phyloP scores from a whole-genome alignment of 2,113 vertebrate genomes.

The Redunca redunca region DNA sequence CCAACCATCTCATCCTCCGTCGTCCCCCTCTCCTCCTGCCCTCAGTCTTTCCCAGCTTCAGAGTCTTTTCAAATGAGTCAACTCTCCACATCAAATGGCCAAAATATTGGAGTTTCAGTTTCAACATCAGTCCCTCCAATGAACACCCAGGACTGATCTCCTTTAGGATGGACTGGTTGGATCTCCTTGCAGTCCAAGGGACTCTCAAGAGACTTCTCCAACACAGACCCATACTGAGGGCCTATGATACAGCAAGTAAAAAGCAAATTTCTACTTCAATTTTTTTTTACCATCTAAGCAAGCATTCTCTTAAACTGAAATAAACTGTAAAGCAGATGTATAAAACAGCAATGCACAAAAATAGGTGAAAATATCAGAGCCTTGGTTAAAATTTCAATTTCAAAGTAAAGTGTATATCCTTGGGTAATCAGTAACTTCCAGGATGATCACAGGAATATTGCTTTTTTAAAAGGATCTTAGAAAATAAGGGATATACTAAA shows the following conservation, averaged over 20 bases:
- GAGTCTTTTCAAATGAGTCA: too few species aligned
- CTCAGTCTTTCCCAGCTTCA: too few species aligned
- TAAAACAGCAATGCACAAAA: background rate
- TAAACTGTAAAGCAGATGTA: background rate
- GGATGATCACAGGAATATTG: slow-evolving; percentile 8
- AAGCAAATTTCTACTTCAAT: background rate
- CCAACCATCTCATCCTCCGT: too few species aligned
- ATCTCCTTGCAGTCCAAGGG: too few species aligned
- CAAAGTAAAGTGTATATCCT: background rate
- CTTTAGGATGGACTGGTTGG: too few species aligned
- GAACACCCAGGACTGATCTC: too few species aligned
- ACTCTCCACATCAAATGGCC: too few species aligned
- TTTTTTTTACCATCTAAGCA: background rate
- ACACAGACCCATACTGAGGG: background rate
- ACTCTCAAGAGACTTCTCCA: too few species aligned
- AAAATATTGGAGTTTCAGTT: too few species aligned
- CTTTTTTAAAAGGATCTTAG: background rate
- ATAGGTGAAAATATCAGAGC: background rate
- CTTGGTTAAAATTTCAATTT: background rate
- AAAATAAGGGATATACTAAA: background rate
- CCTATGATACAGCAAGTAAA: background rate
- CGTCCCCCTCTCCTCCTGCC: too few species aligned
- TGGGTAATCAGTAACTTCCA: background rate
- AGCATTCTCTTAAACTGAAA: background rate
- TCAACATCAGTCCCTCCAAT: too few species aligned